phyloP scores from a whole-genome alignment of 2,888 invertebrate species.

The Priocnemis perturbator region DNA sequence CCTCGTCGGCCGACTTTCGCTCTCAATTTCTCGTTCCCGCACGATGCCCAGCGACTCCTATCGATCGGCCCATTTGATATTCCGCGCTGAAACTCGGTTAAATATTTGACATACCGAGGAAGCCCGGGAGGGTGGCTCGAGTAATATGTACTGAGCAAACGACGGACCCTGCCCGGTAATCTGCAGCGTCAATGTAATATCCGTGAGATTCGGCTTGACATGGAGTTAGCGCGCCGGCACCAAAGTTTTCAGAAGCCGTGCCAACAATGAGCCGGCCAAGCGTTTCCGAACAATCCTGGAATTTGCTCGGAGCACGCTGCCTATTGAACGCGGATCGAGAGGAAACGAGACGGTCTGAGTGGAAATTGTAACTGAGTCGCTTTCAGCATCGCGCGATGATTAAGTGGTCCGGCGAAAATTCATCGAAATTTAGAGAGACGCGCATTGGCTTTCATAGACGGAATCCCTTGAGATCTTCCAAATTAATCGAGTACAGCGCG shows the following conservation, averaged over 20 bases:
- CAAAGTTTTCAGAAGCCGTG: slow-evolving; percentile 53
- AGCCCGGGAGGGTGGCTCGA: slow-evolving; percentile 44
- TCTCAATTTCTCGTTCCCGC: slow-evolving; percentile 10
- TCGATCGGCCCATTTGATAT: slow-evolving; percentile 65
- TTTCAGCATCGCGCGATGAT: too few relatives aligned
- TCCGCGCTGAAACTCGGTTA: slow-evolving; percentile 66
- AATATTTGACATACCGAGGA: slow-evolving; percentile 68
- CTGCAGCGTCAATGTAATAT: slow-evolving; percentile 73
- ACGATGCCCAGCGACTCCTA: slow-evolving; percentile 56
- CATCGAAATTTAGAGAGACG: too few relatives aligned
- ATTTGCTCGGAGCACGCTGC: slow-evolving; percentile 4
- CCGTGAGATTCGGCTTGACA: slow-evolving; percentile 61
- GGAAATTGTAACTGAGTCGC: too few relatives aligned
- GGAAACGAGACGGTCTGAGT: neutral
- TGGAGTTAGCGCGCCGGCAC: slow-evolving; percentile 43
- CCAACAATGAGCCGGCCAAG: slow-evolving; percentile 39
- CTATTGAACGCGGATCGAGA: neutral
- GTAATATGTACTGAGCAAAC: slow-evolving; percentile 71
- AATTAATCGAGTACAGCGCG: too few relatives aligned
- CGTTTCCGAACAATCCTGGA: slow-evolving; percentile 19
- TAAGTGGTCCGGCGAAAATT: too few relatives aligned
- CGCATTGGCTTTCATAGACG: too few relatives aligned
- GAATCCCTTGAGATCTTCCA: too few relatives aligned
- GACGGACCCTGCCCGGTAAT: slow-evolving; percentile 63
- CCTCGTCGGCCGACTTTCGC: neutral